A percentile compares a stretch with the other conserved stretches of the same genome.
Conservation (phyloP, 2,113 vertebrate genomes). For the Caretta caretta region DNA sequence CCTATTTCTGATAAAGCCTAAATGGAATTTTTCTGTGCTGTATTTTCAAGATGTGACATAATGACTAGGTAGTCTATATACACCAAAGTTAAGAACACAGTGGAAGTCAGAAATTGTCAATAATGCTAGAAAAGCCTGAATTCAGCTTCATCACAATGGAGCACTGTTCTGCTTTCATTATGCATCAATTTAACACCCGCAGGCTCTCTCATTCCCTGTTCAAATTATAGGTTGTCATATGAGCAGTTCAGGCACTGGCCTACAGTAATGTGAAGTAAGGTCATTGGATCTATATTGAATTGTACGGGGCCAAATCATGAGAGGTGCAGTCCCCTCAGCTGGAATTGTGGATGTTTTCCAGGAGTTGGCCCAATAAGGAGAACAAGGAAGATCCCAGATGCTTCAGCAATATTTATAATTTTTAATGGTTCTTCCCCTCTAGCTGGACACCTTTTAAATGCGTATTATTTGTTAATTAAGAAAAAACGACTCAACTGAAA, state of each 20-base stretch:
- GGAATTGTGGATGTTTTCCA: background rate
- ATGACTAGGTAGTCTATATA: slow-evolving; percentile 67
- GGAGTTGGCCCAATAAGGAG: background rate
- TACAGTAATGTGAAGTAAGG: slow-evolving; percentile 56
- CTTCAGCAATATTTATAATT: background rate
- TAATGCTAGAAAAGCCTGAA: slow-evolving; percentile 45
- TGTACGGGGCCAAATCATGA: slow-evolving; percentile 4
- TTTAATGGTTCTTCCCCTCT: background rate
- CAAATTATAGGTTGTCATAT: slow-evolving; percentile 77
- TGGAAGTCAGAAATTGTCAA: slow-evolving; percentile 46
- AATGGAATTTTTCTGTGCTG: slow-evolving; percentile 61
- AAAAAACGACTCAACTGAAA: background rate
- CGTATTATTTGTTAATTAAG: background rate
- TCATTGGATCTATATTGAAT: slow-evolving; percentile 67
- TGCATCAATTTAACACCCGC: slow-evolving; percentile 64
- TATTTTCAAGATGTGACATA: slow-evolving; percentile 76
- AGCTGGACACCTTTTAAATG: background rate
- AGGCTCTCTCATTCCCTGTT: slow-evolving; percentile 64
- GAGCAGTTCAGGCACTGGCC: slow-evolving; percentile 62
- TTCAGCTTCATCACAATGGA: slow-evolving; percentile 38
- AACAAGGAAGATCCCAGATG: background rate
- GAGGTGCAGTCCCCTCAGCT: background rate
- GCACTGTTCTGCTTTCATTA: slow-evolving; percentile 62
- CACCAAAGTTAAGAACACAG: slow-evolving; percentile 65
- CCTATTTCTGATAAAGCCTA: slow-evolving; percentile 66